These are phyloP conservation scores for Phoenoteleia sp. DNA, from an alignment of 2,888 invertebrate species.

Conservation along the genomic window DNA sequence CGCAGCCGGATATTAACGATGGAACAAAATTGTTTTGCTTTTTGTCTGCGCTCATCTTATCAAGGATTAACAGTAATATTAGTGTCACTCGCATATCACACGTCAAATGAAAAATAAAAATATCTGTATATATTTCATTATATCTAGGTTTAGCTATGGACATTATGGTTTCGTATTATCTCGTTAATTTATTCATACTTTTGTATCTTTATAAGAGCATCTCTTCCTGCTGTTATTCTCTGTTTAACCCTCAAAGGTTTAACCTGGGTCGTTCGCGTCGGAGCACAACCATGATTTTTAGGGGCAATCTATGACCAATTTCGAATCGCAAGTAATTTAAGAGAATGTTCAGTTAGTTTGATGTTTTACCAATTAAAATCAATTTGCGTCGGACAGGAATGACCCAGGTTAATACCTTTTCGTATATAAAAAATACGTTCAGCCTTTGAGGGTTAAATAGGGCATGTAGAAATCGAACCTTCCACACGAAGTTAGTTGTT, in stretches of 20 bases:
- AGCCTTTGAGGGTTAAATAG: no score
- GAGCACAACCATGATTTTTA: no score
- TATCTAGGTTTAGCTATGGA: slow-evolving; percentile 61
- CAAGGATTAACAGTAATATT: slow-evolving; percentile 62
- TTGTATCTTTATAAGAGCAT: slow-evolving; percentile 2
- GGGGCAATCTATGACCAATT: no score
- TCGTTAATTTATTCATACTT: slow-evolving; percentile 4
- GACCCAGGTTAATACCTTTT: no score
- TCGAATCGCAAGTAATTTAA: no score
- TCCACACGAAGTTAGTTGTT: slow-evolving; percentile 11
- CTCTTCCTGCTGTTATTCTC: background rate
- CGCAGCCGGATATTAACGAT: slow-evolving; percentile 27
- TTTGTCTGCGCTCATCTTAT: slow-evolving; percentile 23
- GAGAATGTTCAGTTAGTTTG: no score
- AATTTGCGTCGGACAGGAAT: no score
- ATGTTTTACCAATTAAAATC: no score
- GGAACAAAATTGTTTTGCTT: background rate
- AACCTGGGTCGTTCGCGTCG: no score
- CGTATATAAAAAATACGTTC: no score
- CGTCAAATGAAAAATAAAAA: slow-evolving; percentile 66
- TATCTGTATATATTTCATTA: slow-evolving; percentile 57
- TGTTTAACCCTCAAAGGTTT: no score
- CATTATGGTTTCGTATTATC: slow-evolving; percentile 47
- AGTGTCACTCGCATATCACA: slow-evolving; percentile 69
- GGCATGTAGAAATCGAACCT: background rate